phyloP scores from a whole-genome alignment of 2,113 vertebrate genomes.

The Paratilapia polleni region DNA sequence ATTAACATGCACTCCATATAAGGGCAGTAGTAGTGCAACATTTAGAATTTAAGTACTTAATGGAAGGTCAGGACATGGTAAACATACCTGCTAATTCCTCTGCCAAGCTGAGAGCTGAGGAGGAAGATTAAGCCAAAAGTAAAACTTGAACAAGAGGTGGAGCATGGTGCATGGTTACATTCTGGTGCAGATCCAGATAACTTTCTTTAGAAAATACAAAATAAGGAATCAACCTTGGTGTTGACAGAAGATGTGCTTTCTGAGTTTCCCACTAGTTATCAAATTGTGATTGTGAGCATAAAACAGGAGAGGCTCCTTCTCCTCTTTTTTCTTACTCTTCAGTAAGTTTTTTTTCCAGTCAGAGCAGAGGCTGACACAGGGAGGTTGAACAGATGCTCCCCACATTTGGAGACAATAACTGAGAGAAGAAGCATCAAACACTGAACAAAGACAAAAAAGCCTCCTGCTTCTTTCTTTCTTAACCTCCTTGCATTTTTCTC shows the following conservation, averaged over 20 bases:
- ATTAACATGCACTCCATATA: background rate
- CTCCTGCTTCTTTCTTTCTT: constrained; percentile 13
- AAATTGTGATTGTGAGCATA: background rate
- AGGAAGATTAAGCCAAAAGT: background rate
- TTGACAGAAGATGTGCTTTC: background rate
- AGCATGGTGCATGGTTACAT: background rate
- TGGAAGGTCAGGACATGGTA: background rate
- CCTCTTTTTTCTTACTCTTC: background rate
- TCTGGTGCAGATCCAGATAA: background rate
- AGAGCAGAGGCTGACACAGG: constrained; percentile 9
- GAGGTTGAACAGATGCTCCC: constrained; percentile 63
- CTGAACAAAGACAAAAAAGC: constrained; percentile 39
- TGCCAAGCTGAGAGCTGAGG: background rate
- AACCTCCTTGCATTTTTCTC: constrained; percentile 29
- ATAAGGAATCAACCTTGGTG: background rate
- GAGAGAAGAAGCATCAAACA: constrained; percentile 53
- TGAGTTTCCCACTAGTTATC: background rate
- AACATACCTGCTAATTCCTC: background rate
- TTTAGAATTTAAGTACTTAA: too few relatives aligned
- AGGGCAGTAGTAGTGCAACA: background rate
- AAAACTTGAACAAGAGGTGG: background rate
- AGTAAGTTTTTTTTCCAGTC: background rate
- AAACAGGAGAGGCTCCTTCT: background rate
- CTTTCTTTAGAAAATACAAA: background rate
- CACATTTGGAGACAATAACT: constrained; percentile 66